Conservation (phyloP, 1,140 invertebrate species). For the Drosophila ironensis region DNA sequence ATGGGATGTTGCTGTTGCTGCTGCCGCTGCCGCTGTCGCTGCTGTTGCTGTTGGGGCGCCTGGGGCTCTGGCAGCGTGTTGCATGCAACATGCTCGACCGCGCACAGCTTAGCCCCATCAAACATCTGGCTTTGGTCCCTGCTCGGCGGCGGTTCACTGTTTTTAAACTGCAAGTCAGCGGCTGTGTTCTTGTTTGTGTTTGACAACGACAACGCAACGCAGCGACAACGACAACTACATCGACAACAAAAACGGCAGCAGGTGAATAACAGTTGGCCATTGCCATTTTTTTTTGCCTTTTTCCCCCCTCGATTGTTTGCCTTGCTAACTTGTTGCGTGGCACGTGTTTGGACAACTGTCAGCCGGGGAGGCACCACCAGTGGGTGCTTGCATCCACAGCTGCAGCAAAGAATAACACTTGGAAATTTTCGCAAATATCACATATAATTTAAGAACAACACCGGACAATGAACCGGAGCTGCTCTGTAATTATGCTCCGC, state of each 20-base stretch:
- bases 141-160: conserved; percentile 32
- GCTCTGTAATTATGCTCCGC: neutral
- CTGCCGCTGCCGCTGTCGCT: conserved; percentile 19
- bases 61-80: conserved; percentile 43
- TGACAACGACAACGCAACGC: neutral
- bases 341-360: conserved; percentile 40
- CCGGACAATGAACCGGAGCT: conserved; percentile 5
- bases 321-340: conserved; percentile 38
- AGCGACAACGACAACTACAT: conserved; percentile 8
- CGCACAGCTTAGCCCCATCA: conserved; percentile 18
- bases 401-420: conserved; percentile 26
- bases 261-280: conserved; percentile 39
- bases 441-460: conserved; percentile 46
- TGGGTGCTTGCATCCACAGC: conserved; percentile 4
- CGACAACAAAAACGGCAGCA: conserved; percentile 1
- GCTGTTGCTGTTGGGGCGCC: conserved; percentile 17
- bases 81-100: conserved; percentile 30
- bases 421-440: neutral
- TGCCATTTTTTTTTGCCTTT: conserved; percentile 6
- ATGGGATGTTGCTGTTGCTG: conserved; percentile 34
- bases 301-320: neutral
- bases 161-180: conserved; percentile 23
- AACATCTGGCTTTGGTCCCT: conserved; percentile 39
- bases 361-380: neutral
- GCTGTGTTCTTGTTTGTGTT: neutral